Evolutionary conservation across 2,888 invertebrate genomes (phyloP), one percentile per base, ranked within the genome.

Genomic region (Hemistola chrysoprasaria): DNA sequence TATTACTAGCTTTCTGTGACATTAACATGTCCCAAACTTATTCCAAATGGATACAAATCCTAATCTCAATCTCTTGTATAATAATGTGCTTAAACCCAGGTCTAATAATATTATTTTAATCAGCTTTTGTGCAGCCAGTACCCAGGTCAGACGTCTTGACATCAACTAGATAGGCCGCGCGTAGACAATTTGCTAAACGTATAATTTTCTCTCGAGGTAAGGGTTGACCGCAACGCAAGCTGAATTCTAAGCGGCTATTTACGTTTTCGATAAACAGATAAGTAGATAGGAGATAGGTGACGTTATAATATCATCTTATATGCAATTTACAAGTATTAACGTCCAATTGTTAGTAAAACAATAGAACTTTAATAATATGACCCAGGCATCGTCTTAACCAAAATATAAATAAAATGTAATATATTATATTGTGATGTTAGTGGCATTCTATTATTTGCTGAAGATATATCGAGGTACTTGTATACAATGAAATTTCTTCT

Each of bases 151-250:
- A 72, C 70, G 70, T 72, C 67, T 75, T 62, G 61, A 77, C 71
- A 72, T 64, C 65, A 61, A 61, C 64, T 59, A 59, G 71, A 66
- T 69, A 66, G 67, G 64, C 66, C 59, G 43, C 16, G 16, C 16
- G 66, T 67, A 69, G 77, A 80, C 76, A 81, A 80, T 78, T 82
- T 79, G 71, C 71, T 64, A 65, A 73, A 68, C 71, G 77, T 76
- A 77, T 83, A 83, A 84, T 84, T 85, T 78, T 70, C 65, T 56
- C 62, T 62, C 65, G 53, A 59, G 62, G 60, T 61, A 59, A 71
- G 69, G 74, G 62, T 68, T 74, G 71, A 62, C 63, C 65, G 66
- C 40, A 55, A 68, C 66, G 73, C 62, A 65, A 52, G 52, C 53
- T 59, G 78, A 74, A 81, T 80, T 65, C 39, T 34, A 48, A 55